Evolutionary conservation across 1,140 invertebrate genomes (phyloP), one percentile per base, ranked within the genome.

Genomic region (Ceratina calcarata): DNA sequence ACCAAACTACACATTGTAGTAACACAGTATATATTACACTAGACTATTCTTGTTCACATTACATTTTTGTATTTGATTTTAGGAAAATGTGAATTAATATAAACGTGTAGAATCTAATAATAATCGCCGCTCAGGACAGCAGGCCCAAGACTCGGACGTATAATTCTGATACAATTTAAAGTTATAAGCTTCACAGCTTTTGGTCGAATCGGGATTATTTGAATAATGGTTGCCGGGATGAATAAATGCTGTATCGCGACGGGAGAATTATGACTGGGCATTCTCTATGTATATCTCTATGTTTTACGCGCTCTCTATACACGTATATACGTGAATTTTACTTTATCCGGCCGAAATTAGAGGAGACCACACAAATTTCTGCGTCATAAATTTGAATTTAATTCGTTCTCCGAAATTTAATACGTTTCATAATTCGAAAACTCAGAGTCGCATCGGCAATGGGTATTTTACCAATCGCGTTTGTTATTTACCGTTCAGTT

Each of bases 121-220:
- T 75, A 49, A 75, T 58, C n/a, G 27, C 8, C 13, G 24, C 18
- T 55, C 18, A 10, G n/a, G 15, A 64, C 27, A 27, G 16, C 51
- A 45, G 37, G 37, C 37, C 37, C 37, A 10, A 10, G 6, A 1
- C 37, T 45, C 37, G 37, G 37, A 10, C 10, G 51, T 2, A 37
- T n/a, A 37, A 22, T 58, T 24, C 8, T 1, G 62, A 12, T 4
- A 1, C 13, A 58, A 66, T 65, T 58, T 67, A 58, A 55, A 55
- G 13, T 20, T 45, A 49, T 45, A 16, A 49, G 32, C 32, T 60
- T 24, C 10, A 20, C n/a, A n/a, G 53, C 2, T 32, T 58, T 45
- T n/a, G 3, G 1, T 61, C 18, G 32, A 71, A 71, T 45, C 16
- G 32, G n/a, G 32, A 71, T 71, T 60, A 60, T 61, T 71, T 16